Base-by-base conservation (phyloP, 1,140 invertebrate species). In the Olivierus martensii region DNA sequence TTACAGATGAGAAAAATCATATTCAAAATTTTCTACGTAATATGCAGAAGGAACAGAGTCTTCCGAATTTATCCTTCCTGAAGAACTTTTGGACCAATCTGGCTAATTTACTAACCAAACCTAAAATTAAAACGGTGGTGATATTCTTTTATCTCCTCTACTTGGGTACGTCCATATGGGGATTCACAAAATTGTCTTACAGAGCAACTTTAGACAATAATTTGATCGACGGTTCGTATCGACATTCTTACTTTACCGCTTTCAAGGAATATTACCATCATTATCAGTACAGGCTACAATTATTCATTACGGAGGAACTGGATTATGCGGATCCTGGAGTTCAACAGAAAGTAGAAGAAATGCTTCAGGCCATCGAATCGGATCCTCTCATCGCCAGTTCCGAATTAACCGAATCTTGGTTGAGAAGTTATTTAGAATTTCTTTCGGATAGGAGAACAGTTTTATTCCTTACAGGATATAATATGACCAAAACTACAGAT, bases 401-500 rank as follows among this genome's bases (percentile, higher is more conserved):
- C 0, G 64, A 85, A 0, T 91, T 88, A 63, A 88, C 88, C 0
- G 87, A 93, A 67, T 92, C 87, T 2, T 95, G 90, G 91, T 66
- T 95, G 2, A 71, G 87, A 47, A 81, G 79, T 36, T 94, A 90
- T 63, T 68, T 88, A 0, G 78, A 77, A 22, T 92, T 89, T 63
- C 74, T 84, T 0, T 77, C 78, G 11, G 70, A 78, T 55, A 86
- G 84, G 62, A 74, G 79, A 53, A 82, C 84, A 36, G 82, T 80
- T 63, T 65, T 57, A 3, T 61, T 59, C 17, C 37, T 61, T 17
- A 65, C 83, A 5, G 83, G 84, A 59, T 72, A 79, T 1, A 80
- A 82, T 3, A 79, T 90, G n/a, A 75, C 79, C 12, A 78, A 75
- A 14, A 82, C 87, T 69, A 66, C 73, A 39, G 71, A 72, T n/a